Evolutionary conservation across 2,113 vertebrate genomes (phyloP).

Genomic region (Macheiramphus alcinus): DNA sequence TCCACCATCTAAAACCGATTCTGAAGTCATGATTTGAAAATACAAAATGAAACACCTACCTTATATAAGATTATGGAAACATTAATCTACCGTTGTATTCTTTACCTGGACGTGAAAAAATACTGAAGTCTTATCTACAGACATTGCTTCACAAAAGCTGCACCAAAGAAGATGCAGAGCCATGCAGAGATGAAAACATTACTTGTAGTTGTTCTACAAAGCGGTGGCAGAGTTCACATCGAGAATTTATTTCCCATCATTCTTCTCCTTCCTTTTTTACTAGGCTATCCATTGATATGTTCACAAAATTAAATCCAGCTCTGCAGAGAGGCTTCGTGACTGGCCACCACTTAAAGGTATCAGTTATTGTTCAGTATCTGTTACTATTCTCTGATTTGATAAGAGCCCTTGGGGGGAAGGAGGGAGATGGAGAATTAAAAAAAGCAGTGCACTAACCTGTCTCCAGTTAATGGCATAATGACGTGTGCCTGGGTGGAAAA

Average conservation of each 20-base stretch:
- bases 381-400: neutral
- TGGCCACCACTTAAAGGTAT: neutral
- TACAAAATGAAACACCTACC: neutral
- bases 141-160: neutral
- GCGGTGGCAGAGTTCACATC: neutral
- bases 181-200: neutral
- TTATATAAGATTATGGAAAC: neutral
- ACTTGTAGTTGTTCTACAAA: neutral
- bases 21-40: neutral
- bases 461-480: constrained; percentile 89
- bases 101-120: neutral
- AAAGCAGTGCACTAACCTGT: constrained; percentile 81
- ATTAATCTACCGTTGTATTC: neutral
- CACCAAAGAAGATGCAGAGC: neutral
- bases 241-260: neutral
- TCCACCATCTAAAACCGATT: neutral
- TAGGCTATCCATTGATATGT: neutral
- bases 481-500: constrained; percentile 83
- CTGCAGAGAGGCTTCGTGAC: neutral
- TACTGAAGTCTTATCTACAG: neutral
- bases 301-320: neutral
- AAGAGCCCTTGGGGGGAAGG: neutral
- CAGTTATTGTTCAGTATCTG: neutral
- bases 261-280: neutral
- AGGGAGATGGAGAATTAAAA: neutral